Conservation (phyloP, 2,113 vertebrate species). For the Nannobrachium achirus region DNA sequence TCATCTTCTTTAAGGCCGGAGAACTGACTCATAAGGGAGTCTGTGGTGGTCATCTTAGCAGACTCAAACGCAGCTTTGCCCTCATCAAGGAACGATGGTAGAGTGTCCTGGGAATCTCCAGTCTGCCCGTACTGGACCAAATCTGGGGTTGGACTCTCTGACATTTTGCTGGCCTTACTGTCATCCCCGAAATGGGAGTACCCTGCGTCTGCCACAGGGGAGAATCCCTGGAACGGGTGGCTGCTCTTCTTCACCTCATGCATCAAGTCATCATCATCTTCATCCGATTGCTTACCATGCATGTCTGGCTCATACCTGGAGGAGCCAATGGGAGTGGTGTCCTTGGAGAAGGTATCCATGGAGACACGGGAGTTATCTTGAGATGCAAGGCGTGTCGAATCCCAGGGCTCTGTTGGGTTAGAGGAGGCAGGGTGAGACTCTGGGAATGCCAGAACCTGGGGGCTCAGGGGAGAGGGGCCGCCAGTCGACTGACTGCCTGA, state of each 20-base stretch:
- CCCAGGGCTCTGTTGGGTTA: slow-evolving; percentile 78
- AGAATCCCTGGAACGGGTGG: slow-evolving; percentile 75
- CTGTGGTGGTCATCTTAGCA: slow-evolving; percentile 76
- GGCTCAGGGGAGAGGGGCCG: slow-evolving; percentile 63
- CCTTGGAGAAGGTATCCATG: slow-evolving; percentile 74
- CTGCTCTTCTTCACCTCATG: slow-evolving; percentile 74
- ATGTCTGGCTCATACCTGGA: slow-evolving; percentile 62
- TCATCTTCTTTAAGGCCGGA: slow-evolving; percentile 78
- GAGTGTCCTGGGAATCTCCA: slow-evolving; percentile 82
- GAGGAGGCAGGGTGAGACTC: slow-evolving; percentile 83
- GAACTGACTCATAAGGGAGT: slow-evolving; percentile 77
- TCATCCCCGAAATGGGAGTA: slow-evolving; percentile 77
- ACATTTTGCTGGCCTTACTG: slow-evolving; percentile 75
- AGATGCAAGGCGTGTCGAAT: slow-evolving; percentile 69
- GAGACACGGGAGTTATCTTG: slow-evolving; percentile 67
- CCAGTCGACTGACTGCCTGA: slow-evolving; percentile 68
- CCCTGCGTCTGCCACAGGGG: slow-evolving; percentile 65
- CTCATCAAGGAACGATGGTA: slow-evolving; percentile 79
- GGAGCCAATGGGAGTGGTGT: slow-evolving; percentile 57
- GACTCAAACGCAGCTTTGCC: slow-evolving; percentile 82
- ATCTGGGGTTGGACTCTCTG: slow-evolving; percentile 93
- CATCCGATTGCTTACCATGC: slow-evolving; percentile 66
- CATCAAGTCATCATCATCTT: slow-evolving; percentile 77
- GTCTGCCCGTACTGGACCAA: slow-evolving; percentile 90
- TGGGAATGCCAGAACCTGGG: slow-evolving; percentile 53